Conservation (phyloP, 2,797 vertebrate genomes). For the Mionectes olivaceus region DNA sequence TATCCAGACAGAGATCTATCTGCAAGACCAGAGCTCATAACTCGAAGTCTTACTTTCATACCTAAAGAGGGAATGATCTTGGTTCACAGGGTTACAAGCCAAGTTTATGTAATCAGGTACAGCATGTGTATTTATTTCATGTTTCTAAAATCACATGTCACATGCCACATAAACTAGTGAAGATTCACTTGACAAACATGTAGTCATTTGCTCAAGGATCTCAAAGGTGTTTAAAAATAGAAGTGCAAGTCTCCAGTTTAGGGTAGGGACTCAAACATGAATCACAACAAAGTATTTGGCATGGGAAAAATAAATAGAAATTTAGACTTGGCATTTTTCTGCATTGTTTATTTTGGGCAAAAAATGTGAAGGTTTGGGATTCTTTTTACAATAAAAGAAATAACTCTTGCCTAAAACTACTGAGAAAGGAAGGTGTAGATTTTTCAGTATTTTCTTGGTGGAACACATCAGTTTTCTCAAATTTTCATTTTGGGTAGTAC, state of each 20-base stretch:
- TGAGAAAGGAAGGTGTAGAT: background rate
- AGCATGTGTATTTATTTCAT: background rate
- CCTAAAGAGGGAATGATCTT: background rate
- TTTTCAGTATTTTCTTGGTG: background rate
- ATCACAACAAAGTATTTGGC: background rate
- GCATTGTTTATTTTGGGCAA: background rate
- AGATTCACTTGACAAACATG: background rate
- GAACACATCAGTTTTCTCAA: background rate
- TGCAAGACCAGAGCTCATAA: background rate
- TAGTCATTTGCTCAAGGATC: background rate
- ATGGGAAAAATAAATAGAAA: background rate
- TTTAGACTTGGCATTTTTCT: background rate
- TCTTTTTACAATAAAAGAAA: background rate
- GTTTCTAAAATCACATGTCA: background rate
- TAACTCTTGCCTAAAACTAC: background rate
- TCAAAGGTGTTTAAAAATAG: background rate
- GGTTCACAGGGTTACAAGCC: background rate
- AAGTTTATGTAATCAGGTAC: background rate
- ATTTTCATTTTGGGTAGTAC: background rate
- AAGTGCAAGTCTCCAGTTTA: background rate
- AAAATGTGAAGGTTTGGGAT: background rate
- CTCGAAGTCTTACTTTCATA: background rate
- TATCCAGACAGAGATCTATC: background rate
- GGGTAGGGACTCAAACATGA: background rate
- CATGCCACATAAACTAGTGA: background rate